Evolutionary conservation across 2,888 invertebrate species (phyloP).

Genomic region (Psylliodes chrysocephalus): DNA sequence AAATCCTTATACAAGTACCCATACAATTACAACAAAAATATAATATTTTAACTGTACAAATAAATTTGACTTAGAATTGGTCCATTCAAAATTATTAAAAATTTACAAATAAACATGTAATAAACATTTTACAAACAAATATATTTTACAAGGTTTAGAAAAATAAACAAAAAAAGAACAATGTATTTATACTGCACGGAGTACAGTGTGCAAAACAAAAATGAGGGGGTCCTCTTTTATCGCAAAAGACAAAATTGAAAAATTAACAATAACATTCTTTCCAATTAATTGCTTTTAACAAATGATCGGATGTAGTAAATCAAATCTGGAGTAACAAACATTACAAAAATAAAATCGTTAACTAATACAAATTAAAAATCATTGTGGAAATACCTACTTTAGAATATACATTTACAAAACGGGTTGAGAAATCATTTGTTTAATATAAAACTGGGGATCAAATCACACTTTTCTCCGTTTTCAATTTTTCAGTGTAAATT

Average conservation of each 20-base stretch:
- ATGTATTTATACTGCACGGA: slow-evolving; percentile 41
- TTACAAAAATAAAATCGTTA: too few relatives aligned
- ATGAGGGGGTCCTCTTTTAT: not conserved
- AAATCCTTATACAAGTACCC: slow-evolving; percentile 17
- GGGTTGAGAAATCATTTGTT: too few relatives aligned
- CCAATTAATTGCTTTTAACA: too few relatives aligned
- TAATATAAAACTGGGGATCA: too few relatives aligned
- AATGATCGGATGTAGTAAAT: too few relatives aligned
- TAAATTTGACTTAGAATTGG: slow-evolving; percentile 29
- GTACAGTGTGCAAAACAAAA: slow-evolving; percentile 36
- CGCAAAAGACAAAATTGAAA: not conserved
- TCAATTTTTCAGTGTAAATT: too few relatives aligned
- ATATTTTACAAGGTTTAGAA: slow-evolving; percentile 25
- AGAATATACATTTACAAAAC: too few relatives aligned
- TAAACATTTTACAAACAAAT: slow-evolving; percentile 27
- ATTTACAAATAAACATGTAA: slow-evolving; percentile 27
- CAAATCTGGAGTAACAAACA: too few relatives aligned
- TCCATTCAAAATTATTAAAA: slow-evolving; percentile 29
- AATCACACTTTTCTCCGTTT: too few relatives aligned
- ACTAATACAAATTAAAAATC: too few relatives aligned
- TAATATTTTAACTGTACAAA: slow-evolving; percentile 26
- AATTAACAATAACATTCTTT: too few relatives aligned
- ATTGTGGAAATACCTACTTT: too few relatives aligned
- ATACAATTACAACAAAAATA: slow-evolving; percentile 32
- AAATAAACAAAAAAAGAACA: slow-evolving; percentile 32